Evolutionary conservation across 2,113 vertebrate species (phyloP), one percentile per base, ranked within the genome.

Genomic region (Paracanthobrama guichenoti): DNA sequence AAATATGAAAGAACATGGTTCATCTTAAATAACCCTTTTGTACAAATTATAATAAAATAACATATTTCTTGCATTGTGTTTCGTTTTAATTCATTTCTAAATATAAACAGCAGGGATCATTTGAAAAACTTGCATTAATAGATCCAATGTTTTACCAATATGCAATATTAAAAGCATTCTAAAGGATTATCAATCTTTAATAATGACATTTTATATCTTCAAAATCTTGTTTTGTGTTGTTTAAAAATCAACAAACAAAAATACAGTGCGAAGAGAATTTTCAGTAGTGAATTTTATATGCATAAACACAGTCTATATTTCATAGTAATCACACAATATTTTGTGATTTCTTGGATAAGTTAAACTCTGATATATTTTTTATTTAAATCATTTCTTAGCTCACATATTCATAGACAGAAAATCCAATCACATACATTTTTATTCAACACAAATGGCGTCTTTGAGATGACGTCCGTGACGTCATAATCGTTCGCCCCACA

Each of bases 381-480:
- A 16, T 50, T 50, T 18, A 16, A 50, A 16, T 6, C 48, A 12
- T 1, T 13, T 13, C 1, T 48, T 13, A 48, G 46, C 46, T 46
- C 26, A 31, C 11, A 35, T 3, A 64, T 8, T 16, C 14, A 35
- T 35, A 35, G 28, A 7, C 14, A 67, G 64, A 66, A 66, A 8
- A 67, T 67, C 7, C 1, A 64, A 24, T 44, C 44, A 11, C 44
- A 46, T 11, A 11, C 44, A 46, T 3, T 10, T 11, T 11, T 3
- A 11, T 46, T 12, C 0, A 11, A 11, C 10, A 11, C 16, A 16
- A 62, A 13, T 12, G 24, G 14, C 12, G 60, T 22, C 3, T 67
- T 24, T 7, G 16, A 3, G 82, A 42, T 16, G n/a, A 42, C 76
- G 71, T 64, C 60, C 7, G 35, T 88, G 75, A 42, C 44, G 72